Base-by-base conservation (phyloP, 2,797 vertebrate species). In the Danio albolineatus region DNA sequence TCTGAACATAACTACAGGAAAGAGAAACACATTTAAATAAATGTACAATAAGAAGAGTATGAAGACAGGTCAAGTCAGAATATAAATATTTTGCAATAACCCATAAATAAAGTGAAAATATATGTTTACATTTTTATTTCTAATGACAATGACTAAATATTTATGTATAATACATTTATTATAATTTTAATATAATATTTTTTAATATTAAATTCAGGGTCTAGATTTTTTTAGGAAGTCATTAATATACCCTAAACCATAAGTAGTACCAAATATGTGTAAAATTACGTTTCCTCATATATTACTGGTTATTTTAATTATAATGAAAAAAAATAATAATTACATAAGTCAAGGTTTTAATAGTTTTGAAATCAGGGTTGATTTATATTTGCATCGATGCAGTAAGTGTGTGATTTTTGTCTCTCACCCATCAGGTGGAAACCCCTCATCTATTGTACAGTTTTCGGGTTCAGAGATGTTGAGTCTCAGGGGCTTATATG, bases 381-480 rank as follows among this genome's bases (percentile, higher is more conserved):
- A 28, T 28, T 28, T 28, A 3, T 28, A 28, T 28, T 28, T 28
- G 3, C 28, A 28, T 28, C 28, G 3, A 28, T 1, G 28, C 28
- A 28, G 28, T 28, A 28, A 28, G 28, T 28, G 28, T 28, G 1
- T 14, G 5, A 14, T 9, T 44, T 56, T 17, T n/a, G n/a, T 7
- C 7, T n/a, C 65, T 13, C 51, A 83, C 83, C 67, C 59, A 8
- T 82, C 73, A 44, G 83, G 95, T 66, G 3, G 90, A 19, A 86
- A 2, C 43, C 96, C 96, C 0, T 96, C 94, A 84, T 93, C 93
- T 0, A 92, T 89, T 1, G 0, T 14, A 43, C 44, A 85, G 0
- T 78, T 70, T 69, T 83, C 12, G 0, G 12, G 0, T 60, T n/a
- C 78, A 5, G 59, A 76, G 3, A 85, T 89, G 6, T 78, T 78